These are phyloP conservation scores for Sceloporus tristichus DNA, from an alignment of 2,113 vertebrate genomes.

Conservation along the genomic window DNA sequence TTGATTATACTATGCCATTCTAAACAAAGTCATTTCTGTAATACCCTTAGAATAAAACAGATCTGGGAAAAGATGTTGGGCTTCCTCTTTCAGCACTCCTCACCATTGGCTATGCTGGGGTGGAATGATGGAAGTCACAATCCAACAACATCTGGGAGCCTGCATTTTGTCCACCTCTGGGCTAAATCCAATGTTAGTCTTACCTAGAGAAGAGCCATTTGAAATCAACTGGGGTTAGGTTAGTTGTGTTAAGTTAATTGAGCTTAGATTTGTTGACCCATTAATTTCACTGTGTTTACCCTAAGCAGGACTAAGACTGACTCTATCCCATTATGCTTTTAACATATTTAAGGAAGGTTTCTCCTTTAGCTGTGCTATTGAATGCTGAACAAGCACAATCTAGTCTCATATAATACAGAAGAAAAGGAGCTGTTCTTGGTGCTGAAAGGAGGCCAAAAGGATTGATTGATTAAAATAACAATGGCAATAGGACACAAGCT, in stretches of 20 bases:
- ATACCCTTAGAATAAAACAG: no score
- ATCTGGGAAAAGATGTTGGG: no score
- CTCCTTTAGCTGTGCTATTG: background rate
- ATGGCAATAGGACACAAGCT: constrained; percentile 31
- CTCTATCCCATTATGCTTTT: background rate
- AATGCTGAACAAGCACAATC: constrained; percentile 3
- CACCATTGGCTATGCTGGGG: background rate
- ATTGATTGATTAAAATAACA: background rate
- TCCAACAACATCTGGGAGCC: no score
- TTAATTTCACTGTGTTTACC: background rate
- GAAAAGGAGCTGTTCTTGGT: background rate
- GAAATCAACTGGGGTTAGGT: no score
- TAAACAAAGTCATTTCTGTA: no score
- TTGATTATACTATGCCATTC: no score
- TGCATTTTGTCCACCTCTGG: background rate
- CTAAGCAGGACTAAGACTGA: background rate
- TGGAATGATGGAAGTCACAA: no score
- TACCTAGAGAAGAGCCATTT: background rate
- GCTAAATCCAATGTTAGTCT: background rate
- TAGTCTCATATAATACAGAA: background rate
- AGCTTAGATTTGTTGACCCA: no score
- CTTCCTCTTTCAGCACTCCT: no score
- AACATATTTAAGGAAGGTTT: background rate
- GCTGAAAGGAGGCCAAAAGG: background rate
- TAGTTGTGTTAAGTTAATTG: no score